Conservation (phyloP, 2,888 invertebrate genomes). For the Endotricha flammealis region DNA sequence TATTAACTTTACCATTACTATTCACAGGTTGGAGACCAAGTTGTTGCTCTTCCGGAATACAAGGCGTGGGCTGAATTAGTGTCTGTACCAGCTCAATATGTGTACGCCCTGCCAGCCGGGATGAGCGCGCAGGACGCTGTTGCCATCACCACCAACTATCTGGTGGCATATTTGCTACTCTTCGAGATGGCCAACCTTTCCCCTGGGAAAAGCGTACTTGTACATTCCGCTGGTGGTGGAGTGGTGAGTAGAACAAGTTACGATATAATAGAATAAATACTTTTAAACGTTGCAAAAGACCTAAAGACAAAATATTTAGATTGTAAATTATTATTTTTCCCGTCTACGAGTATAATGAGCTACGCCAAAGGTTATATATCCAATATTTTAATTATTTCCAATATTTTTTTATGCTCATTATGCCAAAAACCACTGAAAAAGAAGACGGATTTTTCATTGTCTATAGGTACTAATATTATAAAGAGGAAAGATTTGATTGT, state of each 20-base stretch:
- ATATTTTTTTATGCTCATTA: too few species aligned
- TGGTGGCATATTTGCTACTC: conserved; percentile 90
- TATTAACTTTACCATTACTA: conserved; percentile 9
- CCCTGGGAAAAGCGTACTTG: conserved; percentile 87
- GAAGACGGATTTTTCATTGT: too few species aligned
- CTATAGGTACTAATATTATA: too few species aligned
- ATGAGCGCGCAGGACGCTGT: conserved; percentile 89
- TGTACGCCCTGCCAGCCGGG: conserved; percentile 86
- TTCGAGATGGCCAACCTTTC: conserved; percentile 89
- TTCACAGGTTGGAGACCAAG: conserved; percentile 85
- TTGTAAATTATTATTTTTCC: too few species aligned
- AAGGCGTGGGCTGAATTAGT: conserved; percentile 93
- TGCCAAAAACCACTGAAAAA: too few species aligned
- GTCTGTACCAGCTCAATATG: conserved; percentile 87
- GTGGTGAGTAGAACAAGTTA: conserved; percentile 91
- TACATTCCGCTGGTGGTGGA: conserved; percentile 92
- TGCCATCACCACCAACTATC: conserved; percentile 91
- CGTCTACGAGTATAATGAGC: too few species aligned
- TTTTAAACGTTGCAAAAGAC: too few species aligned
- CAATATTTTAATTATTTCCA: too few species aligned
- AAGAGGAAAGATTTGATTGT: too few species aligned
- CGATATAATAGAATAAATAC: too few species aligned
- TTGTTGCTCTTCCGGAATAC: conserved; percentile 90
- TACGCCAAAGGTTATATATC: too few species aligned
- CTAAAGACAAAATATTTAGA: background rate